phyloP scores from a whole-genome alignment of 92 coral and sea anemone species.

The Diadumene lineata region DNA sequence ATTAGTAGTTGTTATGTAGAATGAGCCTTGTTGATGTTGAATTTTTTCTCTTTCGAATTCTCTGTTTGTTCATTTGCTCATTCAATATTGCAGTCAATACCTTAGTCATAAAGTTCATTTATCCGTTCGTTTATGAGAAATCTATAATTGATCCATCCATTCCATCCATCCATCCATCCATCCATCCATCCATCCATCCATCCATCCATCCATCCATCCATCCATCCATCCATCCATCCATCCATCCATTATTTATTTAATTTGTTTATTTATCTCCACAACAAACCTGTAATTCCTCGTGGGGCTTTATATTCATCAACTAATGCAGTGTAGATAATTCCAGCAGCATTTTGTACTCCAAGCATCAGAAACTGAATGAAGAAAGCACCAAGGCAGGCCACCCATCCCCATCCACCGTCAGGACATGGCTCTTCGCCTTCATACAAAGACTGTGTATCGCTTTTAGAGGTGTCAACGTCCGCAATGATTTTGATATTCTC shows the following conservation, averaged over 20 bases:
- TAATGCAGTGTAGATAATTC: slow-evolving; percentile 83
- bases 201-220: not conserved
- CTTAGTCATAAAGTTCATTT: not conserved
- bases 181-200: not conserved
- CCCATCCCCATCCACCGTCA: slow-evolving; percentile 95
- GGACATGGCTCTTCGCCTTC: slow-evolving; percentile 49
- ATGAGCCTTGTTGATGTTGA: not conserved
- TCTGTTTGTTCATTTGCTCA: no score
- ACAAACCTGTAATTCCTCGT: slow-evolving; percentile 81
- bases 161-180: not conserved
- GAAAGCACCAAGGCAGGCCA: slow-evolving; percentile 84
- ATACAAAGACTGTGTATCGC: slow-evolving; percentile 9
- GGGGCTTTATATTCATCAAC: slow-evolving; percentile 67
- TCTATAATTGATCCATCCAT: not conserved
- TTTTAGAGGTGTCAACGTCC: slow-evolving; percentile 24
- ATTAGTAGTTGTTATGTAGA: no score
- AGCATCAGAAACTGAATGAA: slow-evolving; percentile 81
- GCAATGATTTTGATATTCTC: not conserved
- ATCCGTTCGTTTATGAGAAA: not conserved
- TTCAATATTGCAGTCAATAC: no score
- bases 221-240: not conserved
- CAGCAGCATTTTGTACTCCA: slow-evolving; percentile 84
- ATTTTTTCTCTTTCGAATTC: not conserved
- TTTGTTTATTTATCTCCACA: no score
- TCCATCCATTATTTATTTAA: not conserved